Conservation (phyloP, 2,797 vertebrate species). For the Protosalanx chinensis region DNA sequence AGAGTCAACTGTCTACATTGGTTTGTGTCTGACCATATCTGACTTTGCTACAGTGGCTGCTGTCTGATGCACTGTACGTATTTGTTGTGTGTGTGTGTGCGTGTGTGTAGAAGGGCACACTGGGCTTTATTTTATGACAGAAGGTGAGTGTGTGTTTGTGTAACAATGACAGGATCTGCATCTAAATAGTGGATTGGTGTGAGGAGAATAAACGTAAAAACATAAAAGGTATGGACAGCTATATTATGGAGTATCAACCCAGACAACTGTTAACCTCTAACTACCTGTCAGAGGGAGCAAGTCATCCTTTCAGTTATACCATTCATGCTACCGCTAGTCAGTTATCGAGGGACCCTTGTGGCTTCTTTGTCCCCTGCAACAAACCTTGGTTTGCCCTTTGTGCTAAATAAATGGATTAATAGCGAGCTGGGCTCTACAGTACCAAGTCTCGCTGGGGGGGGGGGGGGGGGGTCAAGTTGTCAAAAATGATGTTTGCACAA, state of each 20-base stretch:
- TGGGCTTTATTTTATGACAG: background rate
- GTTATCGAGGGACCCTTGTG: constrained; percentile 1
- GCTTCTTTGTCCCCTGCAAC: constrained; percentile 5
- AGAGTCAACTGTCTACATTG: background rate
- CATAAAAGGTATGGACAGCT: background rate
- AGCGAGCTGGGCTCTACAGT: background rate
- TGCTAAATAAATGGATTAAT: constrained; percentile 8
- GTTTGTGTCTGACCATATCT: background rate
- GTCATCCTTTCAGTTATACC: constrained; percentile 17
- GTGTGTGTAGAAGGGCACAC: background rate
- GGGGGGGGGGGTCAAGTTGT: background rate
- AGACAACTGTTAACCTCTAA: background rate
- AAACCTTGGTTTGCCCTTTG: constrained; percentile 12
- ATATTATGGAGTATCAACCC: too few species aligned
- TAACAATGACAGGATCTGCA: background rate
- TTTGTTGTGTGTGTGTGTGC: constrained; percentile 9
- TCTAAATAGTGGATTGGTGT: background rate
- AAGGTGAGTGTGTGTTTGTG: background rate
- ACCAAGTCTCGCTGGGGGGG: constrained; percentile 7
- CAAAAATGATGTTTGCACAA: constrained; percentile 27
- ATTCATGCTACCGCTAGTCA: constrained; percentile 17
- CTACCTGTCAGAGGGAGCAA: background rate
- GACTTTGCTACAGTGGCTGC: constrained; percentile 28
- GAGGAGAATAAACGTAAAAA: background rate
- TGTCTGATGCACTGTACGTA: background rate